Base-by-base conservation (phyloP, 2,888 invertebrate species). In the Lissonota sp. region DNA sequence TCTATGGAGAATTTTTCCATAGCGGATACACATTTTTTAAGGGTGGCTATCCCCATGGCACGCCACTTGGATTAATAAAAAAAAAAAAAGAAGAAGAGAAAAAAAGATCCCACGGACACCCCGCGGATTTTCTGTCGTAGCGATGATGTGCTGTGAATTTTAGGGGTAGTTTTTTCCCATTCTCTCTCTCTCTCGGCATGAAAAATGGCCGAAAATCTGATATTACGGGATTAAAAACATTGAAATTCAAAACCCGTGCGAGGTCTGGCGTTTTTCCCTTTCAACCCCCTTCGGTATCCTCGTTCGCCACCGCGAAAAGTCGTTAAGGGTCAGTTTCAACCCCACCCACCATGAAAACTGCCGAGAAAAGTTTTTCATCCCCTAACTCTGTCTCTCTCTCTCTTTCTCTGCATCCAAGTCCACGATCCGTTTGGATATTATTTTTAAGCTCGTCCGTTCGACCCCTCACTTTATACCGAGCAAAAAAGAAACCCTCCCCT, bases 251-350 rank as follows among this genome's bases (percentile, higher is more conserved):
- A 92, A 91, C 91, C 90, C 91, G 92, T 91, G 84, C 88, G 64
- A 76, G 72, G 40, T 78, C 72, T 72, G 73, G 64, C 76, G 63
- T 51, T 79, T 69, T 16, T 63, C 57, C 53, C 57, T 58, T 44
- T 46, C 37, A 49, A 53, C 70, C 63, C 64, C 74, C 79, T 62
- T 69, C 73, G 51, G 8, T 53, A 57, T 57, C 51, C 71, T 74
- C 84, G 69, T 84, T 82, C 84, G 82, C 85, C 88, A 87, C 88
- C 87, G 88, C 83, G 88, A 87, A 89, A 91, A 92, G 92, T 92
- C 92, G 92, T 92, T 92, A 92, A 92, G 92, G 92, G 92, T 92
- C 92, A 92, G 92, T 92, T 91, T 92, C 91, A 89, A 83, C 77
- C 87, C 84, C 84, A 82, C 80, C 75, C 82, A 78, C 84, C 81